Conservation (phyloP, 2,113 vertebrate species). For the Smithornis capensis region DNA sequence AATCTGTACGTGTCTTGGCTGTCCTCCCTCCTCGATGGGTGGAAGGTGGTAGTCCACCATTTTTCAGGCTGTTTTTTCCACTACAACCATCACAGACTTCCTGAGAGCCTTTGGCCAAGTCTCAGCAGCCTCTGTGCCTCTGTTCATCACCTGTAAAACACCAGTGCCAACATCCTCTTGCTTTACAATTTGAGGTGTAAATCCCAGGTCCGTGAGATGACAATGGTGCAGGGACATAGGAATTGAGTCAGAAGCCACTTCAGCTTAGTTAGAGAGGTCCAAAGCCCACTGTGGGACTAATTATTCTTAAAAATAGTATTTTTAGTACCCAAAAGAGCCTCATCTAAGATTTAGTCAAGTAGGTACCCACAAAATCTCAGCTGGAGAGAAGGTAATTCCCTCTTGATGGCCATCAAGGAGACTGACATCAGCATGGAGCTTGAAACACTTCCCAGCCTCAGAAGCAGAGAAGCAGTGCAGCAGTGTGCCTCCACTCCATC, state of each 20-base stretch:
- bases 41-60: background rate
- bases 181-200: background rate
- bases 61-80: background rate
- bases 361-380: background rate
- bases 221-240: rapidly evolving
- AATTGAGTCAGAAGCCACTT: background rate
- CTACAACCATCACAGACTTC: background rate
- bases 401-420: background rate
- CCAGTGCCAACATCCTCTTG: background rate
- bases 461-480: background rate
- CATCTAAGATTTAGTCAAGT: background rate
- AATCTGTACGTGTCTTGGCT: background rate
- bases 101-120: background rate
- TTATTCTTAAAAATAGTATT: background rate
- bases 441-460: background rate
- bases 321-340: background rate
- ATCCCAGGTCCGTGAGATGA: background rate
- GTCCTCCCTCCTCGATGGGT: background rate
- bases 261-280: background rate
- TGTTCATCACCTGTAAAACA: background rate
- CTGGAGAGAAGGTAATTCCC: background rate
- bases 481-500: background rate
- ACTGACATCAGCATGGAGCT: background rate
- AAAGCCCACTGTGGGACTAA: background rate
- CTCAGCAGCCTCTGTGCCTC: background rate